Base-by-base conservation (phyloP, 2,113 vertebrate genomes). In the Regulus satrapa region DNA sequence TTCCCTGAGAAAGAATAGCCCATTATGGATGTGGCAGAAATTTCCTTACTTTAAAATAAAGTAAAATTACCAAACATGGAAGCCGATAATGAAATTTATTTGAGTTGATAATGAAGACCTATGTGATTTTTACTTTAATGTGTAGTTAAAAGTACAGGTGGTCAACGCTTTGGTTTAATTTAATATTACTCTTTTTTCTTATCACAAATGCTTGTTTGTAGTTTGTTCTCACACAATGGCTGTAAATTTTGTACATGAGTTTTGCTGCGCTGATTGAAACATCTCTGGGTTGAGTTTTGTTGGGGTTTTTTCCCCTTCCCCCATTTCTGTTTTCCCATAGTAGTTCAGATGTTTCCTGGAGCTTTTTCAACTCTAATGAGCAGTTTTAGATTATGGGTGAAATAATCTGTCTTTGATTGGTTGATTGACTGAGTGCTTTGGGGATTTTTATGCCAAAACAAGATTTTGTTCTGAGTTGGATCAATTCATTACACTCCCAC, bases 401-500 rank as follows among this genome's bases (percentile, higher is more conserved):
- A 88, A 80, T 81, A 0, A 74, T 43, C 32, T 71, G 1, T 6
- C 83, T 73, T 77, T 79, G 31, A 5, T 91, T 68, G 6, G 5
- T 85, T 59, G 45, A 26, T 45, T 63, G 69, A 40, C 15, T 56
- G 62, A 52, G 14, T 82, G 29, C 29, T 66, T 86, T 90, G 55
- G 34, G 14, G 8, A 18, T 67, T 87, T 91, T 87, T 80, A 32
- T 49, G 10, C 56, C 59, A 79, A 84, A 96, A 49, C 16, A 92
- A 68, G 62, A 32, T 77, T 55, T 43, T 78, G 48, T 89, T 97
- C 77, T 95, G 69, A 89, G 48, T 40, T 89, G 36, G 61, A 74
- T 95, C 93, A 76, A 74, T 94, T 86, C 31, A 88, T 94, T 89
- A 71, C 16, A 40, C 63, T 91, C 62, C 71, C 67, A 84, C 61